Evolutionary conservation across 2,113 vertebrate species (phyloP).

Genomic region (mouse (Mus musculus)): DNA sequence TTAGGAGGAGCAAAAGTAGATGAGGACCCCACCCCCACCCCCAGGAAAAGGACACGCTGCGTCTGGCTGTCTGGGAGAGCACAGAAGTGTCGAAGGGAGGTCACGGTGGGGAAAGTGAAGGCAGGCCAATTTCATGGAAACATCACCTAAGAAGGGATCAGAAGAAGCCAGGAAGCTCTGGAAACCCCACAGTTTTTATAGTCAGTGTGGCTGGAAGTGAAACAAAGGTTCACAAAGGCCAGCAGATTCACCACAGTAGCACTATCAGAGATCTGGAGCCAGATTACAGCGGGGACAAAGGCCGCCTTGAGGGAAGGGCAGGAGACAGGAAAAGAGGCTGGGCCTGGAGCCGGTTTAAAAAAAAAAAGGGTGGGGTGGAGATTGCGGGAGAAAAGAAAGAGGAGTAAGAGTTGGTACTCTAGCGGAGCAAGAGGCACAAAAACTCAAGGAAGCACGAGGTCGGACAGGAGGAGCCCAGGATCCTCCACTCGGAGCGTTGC

Average conservation of each 20-base stretch:
- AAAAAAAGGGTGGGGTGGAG: neutral
- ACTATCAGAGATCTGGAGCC: neutral
- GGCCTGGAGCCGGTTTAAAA: neutral
- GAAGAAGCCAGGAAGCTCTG: neutral
- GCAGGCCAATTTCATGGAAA: neutral
- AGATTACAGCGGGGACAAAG: too few species aligned
- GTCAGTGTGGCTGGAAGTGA: neutral
- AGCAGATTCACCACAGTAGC: neutral
- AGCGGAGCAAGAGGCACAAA: neutral
- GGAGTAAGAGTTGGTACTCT: neutral
- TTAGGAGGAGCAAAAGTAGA: neutral
- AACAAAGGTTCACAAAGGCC: neutral
- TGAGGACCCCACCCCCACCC: too few species aligned
- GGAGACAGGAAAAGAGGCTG: neutral
- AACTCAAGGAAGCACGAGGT: neutral
- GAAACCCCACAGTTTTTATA: neutral
- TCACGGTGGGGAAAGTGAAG: neutral
- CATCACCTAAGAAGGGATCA: neutral
- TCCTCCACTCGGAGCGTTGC: neutral
- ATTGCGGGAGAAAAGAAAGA: too few species aligned
- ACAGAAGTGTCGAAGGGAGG: neutral
- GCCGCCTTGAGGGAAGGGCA: neutral
- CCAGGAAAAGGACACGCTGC: neutral
- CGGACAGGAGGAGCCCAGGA: neutral
- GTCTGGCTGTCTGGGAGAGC: neutral